Evolutionary conservation across 2,888 invertebrate species (phyloP), one percentile per base, ranked within the genome.

Genomic region (Colletes collaris): DNA sequence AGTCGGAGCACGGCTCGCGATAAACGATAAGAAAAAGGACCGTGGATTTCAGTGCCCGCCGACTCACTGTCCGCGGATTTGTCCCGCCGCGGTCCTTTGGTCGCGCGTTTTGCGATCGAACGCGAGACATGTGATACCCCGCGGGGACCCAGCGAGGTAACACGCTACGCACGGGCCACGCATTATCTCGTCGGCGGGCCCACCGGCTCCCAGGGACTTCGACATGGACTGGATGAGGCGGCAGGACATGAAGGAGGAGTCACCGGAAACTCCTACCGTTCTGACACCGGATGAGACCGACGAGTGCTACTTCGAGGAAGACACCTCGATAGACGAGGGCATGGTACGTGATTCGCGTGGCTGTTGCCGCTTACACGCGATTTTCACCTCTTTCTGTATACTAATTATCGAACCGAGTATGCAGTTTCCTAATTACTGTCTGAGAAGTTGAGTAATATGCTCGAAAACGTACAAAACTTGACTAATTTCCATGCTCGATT

Each of bases 231-330:
- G 92, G 92, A 82, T 87, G 66, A 88, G 88, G 27, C 87, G 88
- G 69, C 90, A 90, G 85, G 90, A 90, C 71, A 82, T 82, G 74
- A 88, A 89, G 82, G 89, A 89, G 86, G 86, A 81, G 81, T 82
- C 87, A 76, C 86, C 88, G 87, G 89, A 89, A 86, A 79, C 84
- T 79, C 83, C 88, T 70, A 81, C 84, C 62, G 84, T 82, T 72
- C 81, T 88, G 74, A 88, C 88, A 82, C 89, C 90, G 88, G 92
- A 91, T 82, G 91, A 91, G 72, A 83, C 79, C 60, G 91, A 91
- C 81, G 91, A 92, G 78, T 91, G 89, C 81, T 92, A 89, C 85
- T 92, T 89, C 85, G 92, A 92, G 72, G 92, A 92, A 79, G 92
- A 92, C 81, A 80, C 81, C 53, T 92, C 91, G 82, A 84, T 92